Evolutionary conservation across 23 tunicate species (phyloP), one percentile per base, ranked within the genome.

Genomic region (Corella eumyota): DNA sequence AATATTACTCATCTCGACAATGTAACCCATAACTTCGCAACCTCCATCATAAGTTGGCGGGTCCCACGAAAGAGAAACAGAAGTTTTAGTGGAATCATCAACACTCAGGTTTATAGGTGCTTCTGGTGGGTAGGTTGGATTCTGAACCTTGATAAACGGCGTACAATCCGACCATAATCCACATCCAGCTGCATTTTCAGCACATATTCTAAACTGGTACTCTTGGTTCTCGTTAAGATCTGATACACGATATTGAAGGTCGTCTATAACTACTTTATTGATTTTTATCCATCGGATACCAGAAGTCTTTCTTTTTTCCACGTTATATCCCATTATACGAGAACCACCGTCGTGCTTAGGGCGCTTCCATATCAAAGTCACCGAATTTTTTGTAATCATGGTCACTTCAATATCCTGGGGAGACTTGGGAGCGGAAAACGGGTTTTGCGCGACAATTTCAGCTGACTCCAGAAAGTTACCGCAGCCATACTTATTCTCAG

Each of bases 81-180:
- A 76, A 36, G 98, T 74, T 28, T 70, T 75, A 2, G 92, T 74
- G 13, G 98, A 63, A 48, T 91, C 98, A 5, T 65, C 76, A 40
- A 74, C 84, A 22, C 47, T 35, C 33, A 91, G 48, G 28, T 52
- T 51, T 0, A 50, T 27, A 27, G 92, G 90, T 4, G 65, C 59
- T 30, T 91, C 98, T 2, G 98, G 98, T 26, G 98, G 74, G 61
- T 76, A 91, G 65, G 60, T 80, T 5, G 90, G 98, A 28, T 91
- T 85, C 26, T 81, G 69, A 19, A 76, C 76, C 30, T 71, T 31
- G 7, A 70, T 72, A 25, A 5, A 44, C 28, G 84, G 75, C 25
- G 73, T 84, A 4, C 65, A 25, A 2, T 91, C 80, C 34, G 79
- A 58, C 66, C 71, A 67, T 15, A 65, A 60, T 17, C 91, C 78